Percentiles rank a stretch among this genome's conserved stretches.
Conservation (phyloP, 2,797 vertebrate genomes). For the Alfaro cultratus region DNA sequence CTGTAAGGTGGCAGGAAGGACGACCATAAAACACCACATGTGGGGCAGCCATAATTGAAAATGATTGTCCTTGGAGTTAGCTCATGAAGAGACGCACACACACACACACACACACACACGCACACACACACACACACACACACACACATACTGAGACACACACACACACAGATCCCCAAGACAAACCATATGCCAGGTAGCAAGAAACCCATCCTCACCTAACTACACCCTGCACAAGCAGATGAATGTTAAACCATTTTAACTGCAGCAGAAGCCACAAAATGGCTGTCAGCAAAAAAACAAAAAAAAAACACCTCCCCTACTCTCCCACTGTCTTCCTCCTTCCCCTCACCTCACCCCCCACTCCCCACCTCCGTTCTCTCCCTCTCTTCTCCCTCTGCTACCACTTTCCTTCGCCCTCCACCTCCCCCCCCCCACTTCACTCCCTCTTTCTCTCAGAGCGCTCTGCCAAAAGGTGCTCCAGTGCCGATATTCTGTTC, state of each 20-base stretch:
- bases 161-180: slow-evolving; percentile 34
- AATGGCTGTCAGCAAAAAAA: slow-evolving; percentile 82
- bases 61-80: slow-evolving; percentile 55
- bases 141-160: not conserved
- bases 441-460: slow-evolving; percentile 48
- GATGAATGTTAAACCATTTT: slow-evolving; percentile 81
- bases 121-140: slow-evolving; percentile 9
- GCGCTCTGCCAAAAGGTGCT: slow-evolving; percentile 83
- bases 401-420: slow-evolving; percentile 66
- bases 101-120: slow-evolving; percentile 6
- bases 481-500: slow-evolving; percentile 82
- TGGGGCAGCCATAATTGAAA: slow-evolving; percentile 57
- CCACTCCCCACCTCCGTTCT: slow-evolving; percentile 63
- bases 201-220: slow-evolving; percentile 71
- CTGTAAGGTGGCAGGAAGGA: slow-evolving; percentile 44
- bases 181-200: slow-evolving; percentile 69
- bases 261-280: slow-evolving; percentile 83
- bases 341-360: slow-evolving; percentile 62
- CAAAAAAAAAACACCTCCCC: slow-evolving; percentile 70
- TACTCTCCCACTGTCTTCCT: slow-evolving; percentile 75
- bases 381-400: slow-evolving; percentile 57
- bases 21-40: slow-evolving; percentile 58
- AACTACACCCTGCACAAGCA: slow-evolving; percentile 63
- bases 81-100: slow-evolving; percentile 19
- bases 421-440: slow-evolving; percentile 31